phyloP scores from a whole-genome alignment of 2,113 vertebrate species.

The Bagarius yarrelli region DNA sequence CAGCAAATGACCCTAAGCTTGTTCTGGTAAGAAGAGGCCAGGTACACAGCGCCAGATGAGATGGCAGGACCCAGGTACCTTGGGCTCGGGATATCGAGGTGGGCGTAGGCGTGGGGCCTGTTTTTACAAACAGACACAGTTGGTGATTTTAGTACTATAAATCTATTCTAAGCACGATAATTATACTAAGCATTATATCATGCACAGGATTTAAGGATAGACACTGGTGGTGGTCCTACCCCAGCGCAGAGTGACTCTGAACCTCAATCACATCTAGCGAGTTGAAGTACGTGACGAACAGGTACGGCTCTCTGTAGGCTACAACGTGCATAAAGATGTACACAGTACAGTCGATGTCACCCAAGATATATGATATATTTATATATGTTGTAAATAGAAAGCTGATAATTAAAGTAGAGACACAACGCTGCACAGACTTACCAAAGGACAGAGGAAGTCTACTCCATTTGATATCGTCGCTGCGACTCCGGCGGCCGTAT shows the following conservation, averaged over 20 bases:
- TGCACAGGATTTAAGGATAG: neutral
- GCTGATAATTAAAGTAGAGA: neutral
- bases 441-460: slow-evolving; percentile 94
- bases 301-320: slow-evolving; percentile 97
- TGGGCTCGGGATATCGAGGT: slow-evolving; percentile 94
- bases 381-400: neutral
- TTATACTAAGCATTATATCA: neutral
- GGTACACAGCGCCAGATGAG: slow-evolving; percentile 92
- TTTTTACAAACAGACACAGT: neutral
- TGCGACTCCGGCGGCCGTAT: slow-evolving; percentile 92
- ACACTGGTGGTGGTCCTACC: slow-evolving; percentile 71
- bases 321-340: slow-evolving; percentile 10
- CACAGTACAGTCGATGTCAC: neutral
- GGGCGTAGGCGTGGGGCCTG: slow-evolving; percentile 89
- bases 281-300: slow-evolving; percentile 99
- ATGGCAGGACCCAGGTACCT: slow-evolving; percentile 95
- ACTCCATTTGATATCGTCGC: slow-evolving; percentile 96
- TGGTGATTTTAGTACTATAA: neutral
- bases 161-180: neutral
- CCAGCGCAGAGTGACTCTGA: slow-evolving; percentile 87
- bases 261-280: slow-evolving; percentile 97
- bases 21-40: slow-evolving; percentile 97
- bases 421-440: slow-evolving; percentile 59
- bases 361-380: neutral
- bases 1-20: slow-evolving; percentile 96